These are phyloP conservation scores for Candidula unifasciata DNA, from an alignment of 2,888 invertebrate genomes.

Conservation along the genomic window DNA sequence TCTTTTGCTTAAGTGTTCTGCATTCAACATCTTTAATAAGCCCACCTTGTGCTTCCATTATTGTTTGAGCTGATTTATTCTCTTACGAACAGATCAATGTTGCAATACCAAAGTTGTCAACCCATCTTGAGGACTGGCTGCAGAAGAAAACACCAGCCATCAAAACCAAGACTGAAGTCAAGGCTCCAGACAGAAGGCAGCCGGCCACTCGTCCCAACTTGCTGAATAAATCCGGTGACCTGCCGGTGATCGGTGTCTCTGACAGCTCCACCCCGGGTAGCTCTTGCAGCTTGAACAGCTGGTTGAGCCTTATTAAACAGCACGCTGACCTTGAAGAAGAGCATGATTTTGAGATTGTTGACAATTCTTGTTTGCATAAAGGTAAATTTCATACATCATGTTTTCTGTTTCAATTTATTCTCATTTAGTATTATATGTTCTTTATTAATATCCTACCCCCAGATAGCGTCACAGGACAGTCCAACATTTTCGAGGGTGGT, in stretches of 20 bases:
- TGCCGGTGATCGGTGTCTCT: conserved; percentile 54
- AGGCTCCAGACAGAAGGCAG: background rate
- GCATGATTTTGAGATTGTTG: conserved; percentile 71
- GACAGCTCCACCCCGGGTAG: conserved; percentile 53
- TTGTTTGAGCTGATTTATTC: no score
- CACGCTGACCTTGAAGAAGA: conserved; percentile 72
- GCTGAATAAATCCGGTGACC: conserved; percentile 48
- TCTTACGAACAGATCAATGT: conserved; percentile 64
- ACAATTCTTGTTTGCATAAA: conserved; percentile 55
- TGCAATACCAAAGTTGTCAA: conserved; percentile 68
- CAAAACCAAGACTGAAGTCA: conserved; percentile 37
- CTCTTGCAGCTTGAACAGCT: conserved; percentile 70
- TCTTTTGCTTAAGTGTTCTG: no score
- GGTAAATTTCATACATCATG: background rate
- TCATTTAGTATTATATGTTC: no score
- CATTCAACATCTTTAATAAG: no score
- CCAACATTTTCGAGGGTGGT: no score
- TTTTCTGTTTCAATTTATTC: no score
- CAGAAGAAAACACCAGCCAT: conserved; percentile 51
- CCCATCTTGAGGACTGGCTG: conserved; percentile 69
- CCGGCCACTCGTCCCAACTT: conserved; percentile 20
- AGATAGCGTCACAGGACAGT: no score
- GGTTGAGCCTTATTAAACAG: conserved; percentile 74
- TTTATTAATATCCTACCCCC: no score
- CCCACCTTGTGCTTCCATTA: no score